Percentiles rank a stretch among this genome's conserved stretches.
Conservation (phyloP, 2,888 invertebrate species). For the Drosophila colorata region DNA sequence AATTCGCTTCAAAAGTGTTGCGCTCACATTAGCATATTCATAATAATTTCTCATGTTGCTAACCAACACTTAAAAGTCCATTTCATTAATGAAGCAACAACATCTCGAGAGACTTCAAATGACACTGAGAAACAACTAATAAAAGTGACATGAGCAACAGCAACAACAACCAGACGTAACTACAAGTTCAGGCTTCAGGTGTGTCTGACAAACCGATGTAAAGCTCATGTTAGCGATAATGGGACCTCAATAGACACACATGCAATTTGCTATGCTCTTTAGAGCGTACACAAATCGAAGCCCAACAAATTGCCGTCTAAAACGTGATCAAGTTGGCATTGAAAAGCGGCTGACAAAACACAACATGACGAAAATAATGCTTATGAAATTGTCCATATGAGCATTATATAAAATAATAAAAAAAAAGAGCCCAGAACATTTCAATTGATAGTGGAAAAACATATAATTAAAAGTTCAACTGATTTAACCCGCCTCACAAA, state of each 20-base stretch:
- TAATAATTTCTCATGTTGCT: constrained; percentile 34
- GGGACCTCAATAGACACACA: constrained; percentile 23
- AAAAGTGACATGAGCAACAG: constrained; percentile 22
- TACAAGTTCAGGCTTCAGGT: constrained; percentile 47
- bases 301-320: constrained; percentile 71
- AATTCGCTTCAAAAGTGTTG: not conserved
- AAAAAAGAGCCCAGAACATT: constrained; percentile 49
- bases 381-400: constrained; percentile 34
- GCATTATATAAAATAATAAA: not conserved
- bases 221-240: constrained; percentile 57
- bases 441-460: constrained; percentile 75
- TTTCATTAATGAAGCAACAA: constrained; percentile 40
- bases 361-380: constrained; percentile 39
- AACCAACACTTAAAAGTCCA: constrained; percentile 22
- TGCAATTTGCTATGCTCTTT: constrained; percentile 71
- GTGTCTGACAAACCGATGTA: constrained; percentile 60
- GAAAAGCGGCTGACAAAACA: constrained; percentile 53
- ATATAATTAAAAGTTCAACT: constrained; percentile 75
- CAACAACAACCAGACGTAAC: constrained; percentile 15
- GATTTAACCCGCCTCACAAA: constrained; percentile 58
- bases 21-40: constrained; percentile 39
- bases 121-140: constrained; percentile 53
- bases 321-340: constrained; percentile 76
- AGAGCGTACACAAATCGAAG: constrained; percentile 60
- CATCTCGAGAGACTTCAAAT: constrained; percentile 30